A percentile compares a stretch with the other conserved stretches of the same genome.
phyloP scores from a whole-genome alignment of 2,113 vertebrate species.

The Xyliphius kryptos region DNA sequence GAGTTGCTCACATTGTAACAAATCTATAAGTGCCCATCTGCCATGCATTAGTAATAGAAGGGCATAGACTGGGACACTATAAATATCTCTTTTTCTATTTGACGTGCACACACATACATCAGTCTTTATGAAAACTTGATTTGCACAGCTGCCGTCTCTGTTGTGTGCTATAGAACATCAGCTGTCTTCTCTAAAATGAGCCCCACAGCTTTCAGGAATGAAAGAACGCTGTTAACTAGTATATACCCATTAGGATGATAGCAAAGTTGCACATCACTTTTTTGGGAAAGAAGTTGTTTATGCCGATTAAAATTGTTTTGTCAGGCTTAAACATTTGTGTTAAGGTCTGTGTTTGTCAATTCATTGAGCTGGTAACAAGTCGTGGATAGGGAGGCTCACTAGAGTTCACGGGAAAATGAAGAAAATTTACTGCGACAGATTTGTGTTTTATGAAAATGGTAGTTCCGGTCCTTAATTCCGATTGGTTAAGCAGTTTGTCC shows the following conservation, averaged over 20 bases:
- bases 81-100: slow-evolving; percentile 41
- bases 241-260: not conserved
- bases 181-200: slow-evolving; percentile 6
- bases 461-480: no score
- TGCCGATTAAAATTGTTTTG: no score
- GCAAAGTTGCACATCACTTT: no score
- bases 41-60: no score
- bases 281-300: no score
- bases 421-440: not conserved
- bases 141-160: slow-evolving; percentile 47
- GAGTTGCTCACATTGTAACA: no score
- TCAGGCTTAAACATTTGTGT: no score
- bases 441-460: slow-evolving; percentile 21
- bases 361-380: not conserved
- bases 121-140: slow-evolving; percentile 39
- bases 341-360: no score
- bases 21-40: no score
- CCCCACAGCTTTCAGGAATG: slow-evolving; percentile 21
- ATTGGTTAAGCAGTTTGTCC: not conserved
- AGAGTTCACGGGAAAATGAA: not conserved
- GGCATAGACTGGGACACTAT: slow-evolving; percentile 31
- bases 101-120: slow-evolving; percentile 20
- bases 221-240: not conserved
- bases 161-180: slow-evolving; percentile 25
- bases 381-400: no score